Percentiles rank a stretch among this genome's conserved stretches.
phyloP scores from a whole-genome alignment of 2,888 invertebrate species.

The Digitonthophagus gazella region DNA sequence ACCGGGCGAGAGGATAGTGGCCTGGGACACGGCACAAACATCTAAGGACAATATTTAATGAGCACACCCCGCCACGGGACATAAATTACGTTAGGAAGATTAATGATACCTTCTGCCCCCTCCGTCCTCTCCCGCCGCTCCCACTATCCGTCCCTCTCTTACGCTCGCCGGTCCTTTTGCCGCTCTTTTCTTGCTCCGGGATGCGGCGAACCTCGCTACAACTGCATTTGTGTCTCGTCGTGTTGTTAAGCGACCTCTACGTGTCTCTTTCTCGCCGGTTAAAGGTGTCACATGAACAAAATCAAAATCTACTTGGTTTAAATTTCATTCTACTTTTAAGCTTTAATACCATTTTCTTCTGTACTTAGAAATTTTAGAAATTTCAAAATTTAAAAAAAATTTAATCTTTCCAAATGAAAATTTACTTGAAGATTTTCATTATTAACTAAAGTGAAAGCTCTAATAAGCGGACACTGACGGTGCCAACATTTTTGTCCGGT shows the following conservation, averaged over 20 bases:
- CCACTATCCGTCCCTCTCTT: neutral
- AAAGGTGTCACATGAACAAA: neutral
- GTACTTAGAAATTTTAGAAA: too few relatives aligned
- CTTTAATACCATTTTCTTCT: too few relatives aligned
- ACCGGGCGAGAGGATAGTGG: neutral
- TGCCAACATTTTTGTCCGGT: too few relatives aligned
- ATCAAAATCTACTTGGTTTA: neutral
- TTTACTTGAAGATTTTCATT: too few relatives aligned
- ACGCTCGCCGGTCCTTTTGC: neutral
- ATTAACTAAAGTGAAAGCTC: too few relatives aligned
- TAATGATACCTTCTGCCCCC: constrained; percentile 6
- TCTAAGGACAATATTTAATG: constrained; percentile 11
- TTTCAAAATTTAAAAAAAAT: too few relatives aligned
- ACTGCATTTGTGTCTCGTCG: constrained; percentile 13
- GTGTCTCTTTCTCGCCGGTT: neutral
- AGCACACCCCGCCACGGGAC: constrained; percentile 12
- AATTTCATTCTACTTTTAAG: neutral
- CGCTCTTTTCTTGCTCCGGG: neutral
- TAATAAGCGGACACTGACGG: too few relatives aligned
- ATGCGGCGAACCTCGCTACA: constrained; percentile 7
- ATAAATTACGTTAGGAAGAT: constrained; percentile 18
- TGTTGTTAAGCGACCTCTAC: neutral
- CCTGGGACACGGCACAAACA: neutral
- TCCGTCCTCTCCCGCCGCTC: neutral
- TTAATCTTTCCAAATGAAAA: too few relatives aligned